Evolutionary conservation across 2,888 invertebrate species (phyloP), one percentile per base, ranked within the genome.

Genomic region (Athripsodes cinereus): DNA sequence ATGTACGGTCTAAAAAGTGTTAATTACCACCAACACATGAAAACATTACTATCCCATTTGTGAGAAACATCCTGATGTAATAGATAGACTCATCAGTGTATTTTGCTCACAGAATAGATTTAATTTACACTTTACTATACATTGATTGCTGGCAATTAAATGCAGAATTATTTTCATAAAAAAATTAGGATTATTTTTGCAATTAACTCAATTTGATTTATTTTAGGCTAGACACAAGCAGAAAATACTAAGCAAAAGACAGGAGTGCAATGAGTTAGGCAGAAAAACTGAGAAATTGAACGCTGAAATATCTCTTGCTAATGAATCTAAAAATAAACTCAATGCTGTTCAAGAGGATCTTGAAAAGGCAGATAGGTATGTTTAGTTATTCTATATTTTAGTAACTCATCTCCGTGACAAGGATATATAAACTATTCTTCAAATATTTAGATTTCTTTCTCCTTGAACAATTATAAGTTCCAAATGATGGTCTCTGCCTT

Each of bases 201-300:
- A 11, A 8, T 8, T 31, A 31, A 31, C 11, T 8, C 6, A 8
- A 31, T 40, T 40, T 40, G 13, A 5, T n/a, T 26, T 26, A 13
- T n/a, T 40, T 13, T 40, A 83, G 69, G 81, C 85, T 0, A 80
- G 82, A 61, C 77, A 85, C 35, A 85, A 87, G 67, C 86, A 87
- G 68, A 84, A 84, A 67, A 81, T 86, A 57, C 71, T 75, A 2
- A 75, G 82, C 18, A 87, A 86, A 68, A 79, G 80, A 57, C 72
- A 75, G 6, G 82, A 83, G 65, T 76, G 82, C 19, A 68, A 68
- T 19, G 78, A 82, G 40, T 76, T 78, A 47, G 81, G 83, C 65
- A 74, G 74, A 40, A 84, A 88, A 64, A 73, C 81, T 1, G 69
- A 72, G 1, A 78, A 80, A 64, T 70, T 81, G 34, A 81, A 80